Conservation (phyloP, 2,888 invertebrate genomes). For the Salpingus planirostris region DNA sequence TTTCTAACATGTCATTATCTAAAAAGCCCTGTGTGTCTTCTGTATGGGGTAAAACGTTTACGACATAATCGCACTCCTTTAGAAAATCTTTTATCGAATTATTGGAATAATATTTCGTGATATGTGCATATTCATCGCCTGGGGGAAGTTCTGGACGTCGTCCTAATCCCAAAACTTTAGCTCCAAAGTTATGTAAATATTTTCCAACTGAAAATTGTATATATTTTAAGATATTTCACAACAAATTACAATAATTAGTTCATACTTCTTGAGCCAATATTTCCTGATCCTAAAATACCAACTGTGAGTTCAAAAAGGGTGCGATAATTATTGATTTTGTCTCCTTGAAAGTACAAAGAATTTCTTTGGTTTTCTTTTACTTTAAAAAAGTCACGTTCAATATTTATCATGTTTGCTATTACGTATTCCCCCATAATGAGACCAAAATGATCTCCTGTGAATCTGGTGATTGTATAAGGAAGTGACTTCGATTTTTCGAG, state of each 20-base stretch:
- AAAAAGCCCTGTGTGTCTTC: slow-evolving; percentile 43
- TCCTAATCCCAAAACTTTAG: slow-evolving; percentile 31
- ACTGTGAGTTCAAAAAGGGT: slow-evolving; percentile 42
- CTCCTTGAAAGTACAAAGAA: slow-evolving; percentile 32
- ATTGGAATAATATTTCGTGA: slow-evolving; percentile 31
- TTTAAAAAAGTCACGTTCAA: slow-evolving; percentile 39
- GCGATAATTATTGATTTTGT: slow-evolving; percentile 35
- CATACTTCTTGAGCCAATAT: no score
- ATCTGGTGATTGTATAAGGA: slow-evolving; percentile 33
- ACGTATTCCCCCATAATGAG: slow-evolving; percentile 46
- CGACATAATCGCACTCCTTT: slow-evolving; percentile 46
- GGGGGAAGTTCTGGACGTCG: slow-evolving; percentile 15
- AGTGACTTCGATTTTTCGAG: slow-evolving; percentile 24
- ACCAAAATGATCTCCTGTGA: slow-evolving; percentile 42
- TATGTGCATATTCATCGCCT: slow-evolving; percentile 16
- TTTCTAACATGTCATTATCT: slow-evolving; percentile 41
- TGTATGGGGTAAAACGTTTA: slow-evolving; percentile 48
- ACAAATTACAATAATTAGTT: no score
- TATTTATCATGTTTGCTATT: slow-evolving; percentile 42
- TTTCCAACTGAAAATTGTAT: slow-evolving; percentile 39
- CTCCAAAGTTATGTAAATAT: slow-evolving; percentile 41
- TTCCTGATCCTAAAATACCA: slow-evolving; percentile 48
- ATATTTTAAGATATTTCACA: no score
- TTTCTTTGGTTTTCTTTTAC: slow-evolving; percentile 36
- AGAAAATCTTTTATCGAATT: slow-evolving; percentile 36